Evolutionary conservation across 1,140 invertebrate genomes (phyloP).

Genomic region (Eriocheir sinensis): DNA sequence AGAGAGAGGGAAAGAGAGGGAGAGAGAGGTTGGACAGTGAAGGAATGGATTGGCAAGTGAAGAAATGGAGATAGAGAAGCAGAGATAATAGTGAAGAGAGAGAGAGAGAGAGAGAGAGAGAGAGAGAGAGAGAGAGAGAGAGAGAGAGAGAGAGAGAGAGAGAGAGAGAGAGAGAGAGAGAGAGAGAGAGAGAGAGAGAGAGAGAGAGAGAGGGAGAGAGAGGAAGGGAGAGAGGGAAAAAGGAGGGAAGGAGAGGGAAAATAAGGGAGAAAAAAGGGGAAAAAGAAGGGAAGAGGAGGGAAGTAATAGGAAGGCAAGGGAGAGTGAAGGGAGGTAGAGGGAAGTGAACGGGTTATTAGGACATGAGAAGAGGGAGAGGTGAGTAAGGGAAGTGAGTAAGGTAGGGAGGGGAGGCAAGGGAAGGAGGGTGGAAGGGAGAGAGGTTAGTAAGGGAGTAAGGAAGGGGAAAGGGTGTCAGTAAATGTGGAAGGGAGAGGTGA

Average conservation of each 20-base stretch:
- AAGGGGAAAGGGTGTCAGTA: not conserved
- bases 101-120: not conserved
- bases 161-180: not conserved
- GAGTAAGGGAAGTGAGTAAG: not conserved
- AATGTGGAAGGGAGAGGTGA: not conserved
- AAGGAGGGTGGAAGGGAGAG: not conserved
- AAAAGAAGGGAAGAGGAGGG: not conserved
- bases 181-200: not conserved
- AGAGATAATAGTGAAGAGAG: not conserved
- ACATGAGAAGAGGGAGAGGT: not conserved
- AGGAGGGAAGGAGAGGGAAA: not conserved
- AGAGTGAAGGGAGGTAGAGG: not conserved
- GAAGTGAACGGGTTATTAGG: not conserved
- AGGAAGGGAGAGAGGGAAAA: not conserved
- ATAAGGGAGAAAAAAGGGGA: not conserved
- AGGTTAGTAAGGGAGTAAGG: not conserved
- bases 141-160: not conserved
- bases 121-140: not conserved
- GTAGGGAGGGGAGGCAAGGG: not conserved
- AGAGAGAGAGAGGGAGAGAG: not conserved
- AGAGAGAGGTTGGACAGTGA: not conserved
- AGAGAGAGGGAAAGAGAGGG: constrained; percentile 26
- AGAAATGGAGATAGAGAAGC: not conserved
- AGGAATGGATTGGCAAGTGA: not conserved
- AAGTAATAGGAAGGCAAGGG: not conserved